Conservation (phyloP, 2,888 invertebrate species). For the Tortricodes alternella region DNA sequence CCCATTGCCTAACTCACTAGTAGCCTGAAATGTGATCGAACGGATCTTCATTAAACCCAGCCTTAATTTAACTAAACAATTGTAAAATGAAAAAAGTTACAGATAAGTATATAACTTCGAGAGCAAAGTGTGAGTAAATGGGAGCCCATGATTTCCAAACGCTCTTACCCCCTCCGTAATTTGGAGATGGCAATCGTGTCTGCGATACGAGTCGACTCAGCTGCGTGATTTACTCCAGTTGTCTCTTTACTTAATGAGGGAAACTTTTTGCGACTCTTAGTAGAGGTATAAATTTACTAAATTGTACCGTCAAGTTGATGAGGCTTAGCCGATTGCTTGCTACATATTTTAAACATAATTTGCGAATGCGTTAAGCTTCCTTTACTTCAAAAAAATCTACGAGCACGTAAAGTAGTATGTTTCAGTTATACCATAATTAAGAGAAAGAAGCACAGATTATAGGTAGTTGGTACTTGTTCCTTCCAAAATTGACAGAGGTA, state of each 20-base stretch:
- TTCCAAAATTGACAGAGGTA: slow-evolving; percentile 27
- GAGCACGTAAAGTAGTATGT: too few relatives aligned
- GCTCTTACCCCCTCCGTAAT: slow-evolving; percentile 55
- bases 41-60: too few relatives aligned
- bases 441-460: neutral
- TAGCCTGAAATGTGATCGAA: too few relatives aligned
- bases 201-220: slow-evolving; percentile 57
- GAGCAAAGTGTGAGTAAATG: slow-evolving; percentile 36
- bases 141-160: slow-evolving; percentile 47
- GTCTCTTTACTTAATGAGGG: slow-evolving; percentile 69
- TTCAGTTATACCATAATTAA: neutral
- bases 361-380: too few relatives aligned
- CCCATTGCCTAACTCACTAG: too few relatives aligned
- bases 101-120: slow-evolving; percentile 23
- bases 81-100: neutral
- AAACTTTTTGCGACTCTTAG: slow-evolving; percentile 67
- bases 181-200: slow-evolving; percentile 67
- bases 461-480: neutral
- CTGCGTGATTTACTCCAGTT: slow-evolving; percentile 69
- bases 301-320: slow-evolving; percentile 50
- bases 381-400: too few relatives aligned
- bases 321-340: slow-evolving; percentile 4
- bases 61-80: too few relatives aligned
- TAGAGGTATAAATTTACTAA: slow-evolving; percentile 65
- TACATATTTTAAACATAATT: too few relatives aligned